Percentiles rank a stretch among this genome's conserved stretches.
phyloP scores from a whole-genome alignment of 2,113 vertebrate species.

The Oreochromis spilurus region DNA sequence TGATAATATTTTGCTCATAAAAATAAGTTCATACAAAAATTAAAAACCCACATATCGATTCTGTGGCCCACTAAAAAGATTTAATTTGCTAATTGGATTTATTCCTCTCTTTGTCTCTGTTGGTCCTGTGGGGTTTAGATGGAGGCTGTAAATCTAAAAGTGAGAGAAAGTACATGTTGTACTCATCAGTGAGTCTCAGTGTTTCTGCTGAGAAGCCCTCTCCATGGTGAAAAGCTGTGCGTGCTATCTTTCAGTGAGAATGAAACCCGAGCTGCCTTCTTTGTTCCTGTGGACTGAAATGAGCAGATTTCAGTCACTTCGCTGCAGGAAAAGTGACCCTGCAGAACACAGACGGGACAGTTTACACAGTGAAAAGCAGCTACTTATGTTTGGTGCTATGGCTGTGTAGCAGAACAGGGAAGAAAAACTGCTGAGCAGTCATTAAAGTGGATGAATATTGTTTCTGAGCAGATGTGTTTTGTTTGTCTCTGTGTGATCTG shows the following conservation, averaged over 20 bases:
- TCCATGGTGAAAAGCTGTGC: not conserved
- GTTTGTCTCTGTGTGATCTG: not conserved
- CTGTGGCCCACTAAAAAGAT: not conserved
- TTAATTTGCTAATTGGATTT: not conserved
- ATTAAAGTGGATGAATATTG: not conserved
- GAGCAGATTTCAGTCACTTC: not conserved
- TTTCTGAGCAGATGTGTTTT: not conserved
- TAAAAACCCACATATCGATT: not conserved
- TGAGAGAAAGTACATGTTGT: not conserved
- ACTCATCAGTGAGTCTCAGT: not conserved
- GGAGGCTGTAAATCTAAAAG: not conserved
- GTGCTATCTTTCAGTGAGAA: not conserved
- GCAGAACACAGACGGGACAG: not conserved
- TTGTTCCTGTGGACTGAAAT: not conserved
- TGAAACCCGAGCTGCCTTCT: not conserved
- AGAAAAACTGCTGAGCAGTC: not conserved
- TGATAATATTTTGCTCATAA: not conserved
- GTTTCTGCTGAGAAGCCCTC: not conserved
- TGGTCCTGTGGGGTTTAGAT: not conserved
- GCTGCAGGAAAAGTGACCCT: not conserved
- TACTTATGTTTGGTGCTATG: not conserved
- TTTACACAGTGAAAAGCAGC: not conserved
- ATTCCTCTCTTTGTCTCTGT: not conserved
- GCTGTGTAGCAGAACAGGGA: not conserved
- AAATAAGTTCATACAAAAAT: not conserved